These are phyloP conservation scores for Cephus pygmeus DNA, from an alignment of 2,888 invertebrate species.

Conservation along the genomic window DNA sequence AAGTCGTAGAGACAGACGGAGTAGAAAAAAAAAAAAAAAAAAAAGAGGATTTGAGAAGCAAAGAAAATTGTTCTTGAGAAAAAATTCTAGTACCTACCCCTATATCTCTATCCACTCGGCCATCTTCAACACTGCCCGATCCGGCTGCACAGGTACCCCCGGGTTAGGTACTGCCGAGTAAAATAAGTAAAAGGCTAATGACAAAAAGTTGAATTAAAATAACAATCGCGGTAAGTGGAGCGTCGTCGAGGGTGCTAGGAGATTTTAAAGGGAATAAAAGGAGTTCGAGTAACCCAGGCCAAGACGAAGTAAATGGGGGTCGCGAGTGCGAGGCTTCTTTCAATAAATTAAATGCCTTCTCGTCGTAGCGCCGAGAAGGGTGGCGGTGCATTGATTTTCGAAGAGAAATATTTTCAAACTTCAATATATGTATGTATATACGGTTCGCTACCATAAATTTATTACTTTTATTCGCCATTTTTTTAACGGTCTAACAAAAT, in stretches of 20 bases:
- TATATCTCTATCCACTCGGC: background rate
- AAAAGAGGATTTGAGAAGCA: background rate
- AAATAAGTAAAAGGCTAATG: conserved; percentile 49
- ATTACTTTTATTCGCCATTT: background rate
- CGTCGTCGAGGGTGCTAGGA: background rate
- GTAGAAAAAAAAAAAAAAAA: conserved; percentile 25
- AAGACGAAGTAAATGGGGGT: background rate
- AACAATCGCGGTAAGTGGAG: conserved; percentile 29
- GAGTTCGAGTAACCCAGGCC: background rate
- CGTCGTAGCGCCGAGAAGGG: background rate
- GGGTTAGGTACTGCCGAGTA: background rate
- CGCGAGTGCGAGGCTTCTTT: conserved; percentile 11
- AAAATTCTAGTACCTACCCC: background rate
- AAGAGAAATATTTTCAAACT: background rate
- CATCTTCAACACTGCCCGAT: too few species aligned
- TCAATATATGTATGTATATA: background rate
- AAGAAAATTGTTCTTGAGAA: background rate
- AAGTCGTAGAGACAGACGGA: conserved; percentile 23
- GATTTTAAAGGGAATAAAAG: background rate
- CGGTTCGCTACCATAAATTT: background rate
- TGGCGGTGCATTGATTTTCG: conserved; percentile 19
- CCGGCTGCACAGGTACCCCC: background rate
- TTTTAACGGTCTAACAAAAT: background rate
- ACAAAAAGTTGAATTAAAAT: conserved; percentile 37
- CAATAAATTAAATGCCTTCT: conserved; percentile 33